A percentile compares a stretch with the other conserved stretches of the same genome.
Evolutionary conservation across 2,797 vertebrate genomes (phyloP).

Genomic region (Phoeniculus purpureus): DNA sequence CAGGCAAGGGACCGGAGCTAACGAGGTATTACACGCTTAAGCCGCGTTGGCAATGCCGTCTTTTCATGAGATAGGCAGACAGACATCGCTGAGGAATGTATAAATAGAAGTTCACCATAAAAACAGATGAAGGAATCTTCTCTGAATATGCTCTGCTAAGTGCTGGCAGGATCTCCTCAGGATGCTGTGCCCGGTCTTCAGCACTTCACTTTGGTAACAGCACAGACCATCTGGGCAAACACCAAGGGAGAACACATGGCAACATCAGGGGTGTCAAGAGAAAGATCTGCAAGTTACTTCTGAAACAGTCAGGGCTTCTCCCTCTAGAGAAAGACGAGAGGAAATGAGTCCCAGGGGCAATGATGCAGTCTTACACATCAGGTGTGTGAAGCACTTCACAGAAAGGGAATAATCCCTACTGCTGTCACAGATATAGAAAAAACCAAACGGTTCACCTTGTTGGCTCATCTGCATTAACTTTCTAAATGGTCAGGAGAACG

Average conservation of each 20-base stretch:
- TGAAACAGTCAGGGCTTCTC: neutral
- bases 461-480: neutral
- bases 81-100: neutral
- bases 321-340: neutral
- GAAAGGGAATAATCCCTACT: neutral
- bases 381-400: neutral
- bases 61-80: neutral
- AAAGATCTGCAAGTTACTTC: neutral
- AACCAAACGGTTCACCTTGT: fast-evolving
- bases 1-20: neutral
- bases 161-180: neutral
- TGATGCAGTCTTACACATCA: fast-evolving
- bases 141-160: neutral
- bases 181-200: neutral
- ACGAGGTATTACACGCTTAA: neutral
- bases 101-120: neutral
- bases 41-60: fast-evolving
- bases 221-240: fast-evolving
- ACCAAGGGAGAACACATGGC: neutral
- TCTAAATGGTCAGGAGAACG: neutral
- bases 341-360: neutral
- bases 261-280: neutral
- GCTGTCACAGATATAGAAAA: fast-evolving
- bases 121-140: neutral
- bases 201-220: fast-evolving